phyloP scores from a whole-genome alignment of 1,140 invertebrate genomes.

The Heterodera carotae region DNA sequence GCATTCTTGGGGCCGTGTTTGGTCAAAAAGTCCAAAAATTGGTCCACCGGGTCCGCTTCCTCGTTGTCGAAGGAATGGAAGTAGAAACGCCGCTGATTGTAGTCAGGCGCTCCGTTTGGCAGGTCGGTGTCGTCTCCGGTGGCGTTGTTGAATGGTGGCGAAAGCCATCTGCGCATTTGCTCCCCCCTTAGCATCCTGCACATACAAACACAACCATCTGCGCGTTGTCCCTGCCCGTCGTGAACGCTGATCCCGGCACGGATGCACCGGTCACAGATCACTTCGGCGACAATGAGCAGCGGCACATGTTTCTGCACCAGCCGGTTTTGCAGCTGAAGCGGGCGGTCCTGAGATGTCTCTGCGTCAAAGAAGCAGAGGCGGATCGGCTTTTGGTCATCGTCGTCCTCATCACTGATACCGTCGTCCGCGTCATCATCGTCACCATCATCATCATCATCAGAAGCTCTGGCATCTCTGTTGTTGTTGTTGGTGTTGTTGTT shows the following conservation, averaged over 20 bases:
- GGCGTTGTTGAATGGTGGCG: no score
- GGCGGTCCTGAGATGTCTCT: neutral
- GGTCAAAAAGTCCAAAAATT: slow-evolving; percentile 27
- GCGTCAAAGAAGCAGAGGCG: slow-evolving; percentile 20
- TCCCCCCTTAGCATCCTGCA: neutral
- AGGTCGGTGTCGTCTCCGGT: no score
- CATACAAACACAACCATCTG: no score
- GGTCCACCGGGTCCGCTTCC: slow-evolving; percentile 3
- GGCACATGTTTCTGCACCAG: slow-evolving; percentile 15
- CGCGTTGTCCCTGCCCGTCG: no score
- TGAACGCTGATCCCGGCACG: no score
- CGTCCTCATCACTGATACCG: neutral
- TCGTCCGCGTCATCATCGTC: neutral
- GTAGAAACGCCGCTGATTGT: slow-evolving; percentile 13
- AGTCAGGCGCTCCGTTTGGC: neutral
- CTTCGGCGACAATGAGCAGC: slow-evolving; percentile 7
- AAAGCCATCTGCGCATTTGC: no score
- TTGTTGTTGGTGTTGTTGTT: no score
- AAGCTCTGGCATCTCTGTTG: no score
- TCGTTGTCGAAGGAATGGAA: slow-evolving; percentile 24
- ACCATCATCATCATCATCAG: neutral
- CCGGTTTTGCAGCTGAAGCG: neutral
- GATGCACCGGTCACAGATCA: no score
- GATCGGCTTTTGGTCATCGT: neutral
- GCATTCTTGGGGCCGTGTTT: neutral